Evolutionary conservation across 2,797 vertebrate genomes (phyloP).

Genomic region (Sebastes steindachneri): DNA sequence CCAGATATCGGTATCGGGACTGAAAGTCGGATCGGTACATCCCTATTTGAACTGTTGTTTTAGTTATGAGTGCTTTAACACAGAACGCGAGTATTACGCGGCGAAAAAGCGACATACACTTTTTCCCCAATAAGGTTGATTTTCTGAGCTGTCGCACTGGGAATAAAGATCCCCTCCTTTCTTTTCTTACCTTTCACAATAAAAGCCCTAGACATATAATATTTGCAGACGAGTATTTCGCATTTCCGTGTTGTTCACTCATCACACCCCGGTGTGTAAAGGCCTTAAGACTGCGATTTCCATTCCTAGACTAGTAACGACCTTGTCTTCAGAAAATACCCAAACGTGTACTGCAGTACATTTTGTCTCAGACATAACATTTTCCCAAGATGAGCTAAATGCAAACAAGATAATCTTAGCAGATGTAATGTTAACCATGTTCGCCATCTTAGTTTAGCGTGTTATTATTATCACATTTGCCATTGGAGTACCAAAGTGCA

Average conservation of each 20-base stretch:
- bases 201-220: neutral
- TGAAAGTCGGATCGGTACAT: too few species aligned
- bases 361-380: neutral
- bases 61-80: neutral
- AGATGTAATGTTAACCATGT: neutral
- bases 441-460: neutral
- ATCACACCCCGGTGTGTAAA: too few species aligned
- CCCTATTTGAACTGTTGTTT: neutral
- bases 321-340: neutral
- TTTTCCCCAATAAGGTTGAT: too few species aligned
- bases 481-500: neutral
- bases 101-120: fast-evolving
- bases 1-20: too few species aligned
- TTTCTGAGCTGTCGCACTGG: too few species aligned
- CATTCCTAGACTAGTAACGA: fast-evolving
- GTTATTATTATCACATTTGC: neutral
- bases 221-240: neutral
- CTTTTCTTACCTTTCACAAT: neutral
- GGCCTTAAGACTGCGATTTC: neutral
- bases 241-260: neutral
- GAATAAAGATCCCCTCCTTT: neutral
- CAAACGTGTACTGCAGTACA: neutral
- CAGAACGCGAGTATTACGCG: neutral
- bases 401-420: neutral
- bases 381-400: neutral